Conservation (phyloP, 1,140 invertebrate genomes). For the Adoxophyes honmai region DNA sequence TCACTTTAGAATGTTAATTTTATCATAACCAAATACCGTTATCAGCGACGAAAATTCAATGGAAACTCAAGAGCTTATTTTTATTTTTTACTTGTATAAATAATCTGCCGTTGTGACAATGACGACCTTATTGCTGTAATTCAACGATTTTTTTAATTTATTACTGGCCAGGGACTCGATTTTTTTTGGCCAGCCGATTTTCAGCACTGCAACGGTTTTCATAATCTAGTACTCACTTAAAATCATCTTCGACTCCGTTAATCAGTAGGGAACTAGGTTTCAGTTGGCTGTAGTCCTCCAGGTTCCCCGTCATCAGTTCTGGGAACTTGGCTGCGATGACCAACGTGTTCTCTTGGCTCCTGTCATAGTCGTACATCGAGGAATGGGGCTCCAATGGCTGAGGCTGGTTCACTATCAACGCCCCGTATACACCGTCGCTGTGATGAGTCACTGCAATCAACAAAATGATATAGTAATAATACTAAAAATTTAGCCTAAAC, state of each 20-base stretch:
- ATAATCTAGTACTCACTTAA: slow-evolving; percentile 43
- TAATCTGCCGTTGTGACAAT: no score
- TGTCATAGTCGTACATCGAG: slow-evolving; percentile 83
- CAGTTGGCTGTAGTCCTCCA: slow-evolving; percentile 39
- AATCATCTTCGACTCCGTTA: slow-evolving; percentile 42
- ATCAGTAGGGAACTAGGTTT: slow-evolving; percentile 40
- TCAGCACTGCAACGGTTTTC: not conserved
- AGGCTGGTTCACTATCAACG: slow-evolving; percentile 83
- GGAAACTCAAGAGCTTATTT: no score
- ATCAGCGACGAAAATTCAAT: no score
- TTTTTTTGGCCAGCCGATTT: no score
- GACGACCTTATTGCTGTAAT: not conserved
- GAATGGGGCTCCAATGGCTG: slow-evolving; percentile 80
- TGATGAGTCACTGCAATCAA: slow-evolving; percentile 80
- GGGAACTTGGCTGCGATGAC: slow-evolving; percentile 52
- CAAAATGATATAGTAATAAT: slow-evolving; percentile 6
- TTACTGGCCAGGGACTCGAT: no score
- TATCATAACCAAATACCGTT: no score
- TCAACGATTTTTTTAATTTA: no score
- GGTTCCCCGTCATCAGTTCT: slow-evolving; percentile 43
- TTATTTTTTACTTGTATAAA: no score
- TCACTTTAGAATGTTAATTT: no score
- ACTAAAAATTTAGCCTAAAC: no score
- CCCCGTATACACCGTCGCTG: slow-evolving; percentile 88
- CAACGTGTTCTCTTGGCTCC: slow-evolving; percentile 55